Percentiles rank a stretch among this genome's conserved stretches.
phyloP scores from a whole-genome alignment of 2,888 invertebrate species.

The Trichacis sp. region DNA sequence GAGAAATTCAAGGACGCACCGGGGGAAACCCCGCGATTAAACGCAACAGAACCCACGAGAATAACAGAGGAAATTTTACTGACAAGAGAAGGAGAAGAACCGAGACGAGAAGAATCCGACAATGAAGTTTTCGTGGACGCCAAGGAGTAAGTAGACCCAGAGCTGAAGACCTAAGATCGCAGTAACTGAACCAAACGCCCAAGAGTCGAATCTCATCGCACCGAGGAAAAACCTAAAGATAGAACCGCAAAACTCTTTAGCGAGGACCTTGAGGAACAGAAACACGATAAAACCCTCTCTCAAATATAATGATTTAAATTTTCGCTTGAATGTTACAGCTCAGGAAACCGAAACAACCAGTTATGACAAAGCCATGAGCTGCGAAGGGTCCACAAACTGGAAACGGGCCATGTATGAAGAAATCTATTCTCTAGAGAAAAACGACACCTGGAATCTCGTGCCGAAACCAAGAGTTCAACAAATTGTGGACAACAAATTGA shows the following conservation, averaged over 20 bases:
- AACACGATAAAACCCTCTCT: not conserved
- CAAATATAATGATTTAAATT: too few relatives aligned
- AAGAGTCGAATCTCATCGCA: too few relatives aligned
- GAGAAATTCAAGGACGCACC: not conserved
- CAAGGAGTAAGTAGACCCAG: too few relatives aligned
- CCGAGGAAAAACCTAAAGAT: too few relatives aligned
- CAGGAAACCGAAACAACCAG: conserved; percentile 2
- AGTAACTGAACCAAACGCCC: too few relatives aligned
- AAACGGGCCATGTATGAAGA: conserved; percentile 23
- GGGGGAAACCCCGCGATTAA: not conserved
- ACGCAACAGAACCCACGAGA: too few relatives aligned
- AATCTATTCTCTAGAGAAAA: conserved; percentile 22
- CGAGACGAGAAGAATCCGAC: too few relatives aligned
- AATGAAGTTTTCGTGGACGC: too few relatives aligned
- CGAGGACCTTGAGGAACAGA: not conserved
- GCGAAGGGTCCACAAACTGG: not conserved
- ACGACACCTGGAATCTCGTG: conserved; percentile 20
- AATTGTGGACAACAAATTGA: conserved; percentile 4
- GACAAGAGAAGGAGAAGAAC: too few relatives aligned
- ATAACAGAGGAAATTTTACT: too few relatives aligned
- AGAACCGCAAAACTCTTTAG: not conserved
- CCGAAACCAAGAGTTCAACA: not conserved
- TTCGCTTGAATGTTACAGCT: not conserved
- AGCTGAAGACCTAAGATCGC: not conserved
- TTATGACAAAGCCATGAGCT: conserved; percentile 11